Evolutionary conservation across 2,797 vertebrate genomes (phyloP).

Genomic region (Pygocentrus nattereri): DNA sequence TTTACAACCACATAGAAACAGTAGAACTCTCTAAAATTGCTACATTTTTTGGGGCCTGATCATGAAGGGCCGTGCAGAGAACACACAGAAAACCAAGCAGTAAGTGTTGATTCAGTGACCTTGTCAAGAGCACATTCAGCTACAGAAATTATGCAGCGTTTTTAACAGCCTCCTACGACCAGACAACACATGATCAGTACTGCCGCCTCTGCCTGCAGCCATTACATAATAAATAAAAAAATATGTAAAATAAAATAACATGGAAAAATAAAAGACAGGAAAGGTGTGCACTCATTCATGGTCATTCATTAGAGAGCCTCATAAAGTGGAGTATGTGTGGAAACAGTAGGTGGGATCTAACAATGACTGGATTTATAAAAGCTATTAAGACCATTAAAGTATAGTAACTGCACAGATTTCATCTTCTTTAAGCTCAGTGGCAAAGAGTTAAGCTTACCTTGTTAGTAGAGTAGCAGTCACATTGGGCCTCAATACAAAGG

Average conservation of each 20-base stretch:
- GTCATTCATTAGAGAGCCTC: not conserved
- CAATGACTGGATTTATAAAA: not conserved
- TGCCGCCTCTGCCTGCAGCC: too few species aligned
- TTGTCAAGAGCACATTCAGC: not conserved
- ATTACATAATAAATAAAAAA: too few species aligned
- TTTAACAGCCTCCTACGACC: conserved; percentile 12
- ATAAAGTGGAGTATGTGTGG: not conserved
- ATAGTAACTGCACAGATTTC: too few species aligned
- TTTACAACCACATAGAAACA: not conserved
- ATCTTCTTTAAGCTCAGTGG: too few species aligned
- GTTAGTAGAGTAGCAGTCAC: too few species aligned
- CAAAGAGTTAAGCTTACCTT: too few species aligned
- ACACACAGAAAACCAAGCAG: not conserved
- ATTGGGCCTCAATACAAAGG: too few species aligned
- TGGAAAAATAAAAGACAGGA: not conserved
- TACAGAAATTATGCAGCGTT: conserved; percentile 2
- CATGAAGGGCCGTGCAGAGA: not conserved
- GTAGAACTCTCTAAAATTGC: too few species aligned
- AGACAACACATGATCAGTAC: not conserved
- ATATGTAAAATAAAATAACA: not conserved
- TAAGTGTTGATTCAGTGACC: not conserved
- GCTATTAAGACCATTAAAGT: not conserved
- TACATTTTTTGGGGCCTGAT: not conserved
- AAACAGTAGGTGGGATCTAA: not conserved
- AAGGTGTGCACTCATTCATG: not conserved